Conservation (phyloP, 2,888 invertebrate genomes). For the Ceramica pisi region DNA sequence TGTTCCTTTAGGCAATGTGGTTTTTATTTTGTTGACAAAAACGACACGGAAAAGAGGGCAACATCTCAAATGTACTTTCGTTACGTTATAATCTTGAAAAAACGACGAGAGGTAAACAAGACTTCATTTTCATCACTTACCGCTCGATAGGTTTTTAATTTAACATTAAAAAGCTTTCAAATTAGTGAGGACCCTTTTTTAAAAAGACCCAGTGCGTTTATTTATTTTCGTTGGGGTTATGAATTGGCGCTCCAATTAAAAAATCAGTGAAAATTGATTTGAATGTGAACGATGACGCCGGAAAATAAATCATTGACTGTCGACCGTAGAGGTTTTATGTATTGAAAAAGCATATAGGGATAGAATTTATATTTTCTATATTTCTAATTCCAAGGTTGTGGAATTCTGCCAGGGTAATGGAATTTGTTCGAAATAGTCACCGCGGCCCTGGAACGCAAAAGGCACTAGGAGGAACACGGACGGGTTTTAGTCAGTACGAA, state of each 20-base stretch:
- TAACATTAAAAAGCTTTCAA: background rate
- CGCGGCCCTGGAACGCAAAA: too few species aligned
- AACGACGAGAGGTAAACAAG: background rate
- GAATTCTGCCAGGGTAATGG: too few species aligned
- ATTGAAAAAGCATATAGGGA: background rate
- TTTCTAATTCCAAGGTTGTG: too few species aligned
- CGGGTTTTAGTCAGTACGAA: too few species aligned
- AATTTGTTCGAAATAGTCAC: too few species aligned
- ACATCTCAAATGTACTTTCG: background rate
- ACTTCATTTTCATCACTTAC: background rate
- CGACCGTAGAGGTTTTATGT: background rate
- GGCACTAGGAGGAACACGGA: too few species aligned
- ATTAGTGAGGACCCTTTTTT: background rate
- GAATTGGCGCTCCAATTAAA: slow-evolving; percentile 9
- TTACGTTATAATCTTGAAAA: background rate
- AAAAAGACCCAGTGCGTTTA: background rate
- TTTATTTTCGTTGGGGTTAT: background rate
- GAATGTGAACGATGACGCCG: background rate
- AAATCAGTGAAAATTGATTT: background rate
- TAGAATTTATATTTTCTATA: too few species aligned
- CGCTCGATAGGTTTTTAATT: background rate
- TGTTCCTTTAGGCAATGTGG: background rate
- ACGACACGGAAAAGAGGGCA: background rate
- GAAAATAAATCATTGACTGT: background rate
- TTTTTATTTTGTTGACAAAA: slow-evolving; percentile 4